These are phyloP conservation scores for Mergus octosetaceus DNA, from an alignment of 2,797 vertebrate species.

Conservation along the genomic window DNA sequence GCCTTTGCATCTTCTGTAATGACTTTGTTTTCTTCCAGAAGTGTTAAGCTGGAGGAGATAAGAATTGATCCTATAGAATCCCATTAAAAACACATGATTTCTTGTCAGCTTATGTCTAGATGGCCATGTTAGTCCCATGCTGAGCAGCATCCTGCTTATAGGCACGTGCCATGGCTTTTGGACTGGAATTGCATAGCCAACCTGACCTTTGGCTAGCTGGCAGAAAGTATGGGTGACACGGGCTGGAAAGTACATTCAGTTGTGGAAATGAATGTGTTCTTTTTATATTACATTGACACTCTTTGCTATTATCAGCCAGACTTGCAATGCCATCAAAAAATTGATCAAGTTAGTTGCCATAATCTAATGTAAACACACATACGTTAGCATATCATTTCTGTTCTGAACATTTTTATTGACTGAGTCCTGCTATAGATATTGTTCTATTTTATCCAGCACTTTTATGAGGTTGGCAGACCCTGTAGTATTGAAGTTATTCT, in stretches of 20 bases:
- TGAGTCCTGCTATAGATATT: neutral
- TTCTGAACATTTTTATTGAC: neutral
- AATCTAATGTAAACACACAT: neutral
- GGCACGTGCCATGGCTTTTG: rapidly evolving
- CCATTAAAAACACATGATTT: neutral
- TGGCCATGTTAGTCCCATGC: neutral
- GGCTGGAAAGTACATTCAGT: neutral
- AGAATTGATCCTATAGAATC: neutral
- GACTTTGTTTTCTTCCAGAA: neutral
- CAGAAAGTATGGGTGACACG: neutral
- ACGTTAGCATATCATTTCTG: neutral
- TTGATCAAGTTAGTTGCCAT: neutral
- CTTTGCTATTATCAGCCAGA: neutral
- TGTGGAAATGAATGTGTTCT: neutral
- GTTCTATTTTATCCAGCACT: neutral
- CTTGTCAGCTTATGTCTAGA: neutral
- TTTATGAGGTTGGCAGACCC: neutral
- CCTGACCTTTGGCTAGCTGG: neutral
- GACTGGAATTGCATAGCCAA: neutral
- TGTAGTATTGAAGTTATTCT: neutral
- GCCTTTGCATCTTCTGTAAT: neutral
- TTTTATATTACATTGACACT: neutral
- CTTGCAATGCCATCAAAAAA: neutral
- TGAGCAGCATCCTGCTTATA: neutral
- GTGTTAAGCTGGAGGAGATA: neutral